Base-by-base conservation (phyloP, 2,113 vertebrate genomes). In the Blennius ocellaris region DNA sequence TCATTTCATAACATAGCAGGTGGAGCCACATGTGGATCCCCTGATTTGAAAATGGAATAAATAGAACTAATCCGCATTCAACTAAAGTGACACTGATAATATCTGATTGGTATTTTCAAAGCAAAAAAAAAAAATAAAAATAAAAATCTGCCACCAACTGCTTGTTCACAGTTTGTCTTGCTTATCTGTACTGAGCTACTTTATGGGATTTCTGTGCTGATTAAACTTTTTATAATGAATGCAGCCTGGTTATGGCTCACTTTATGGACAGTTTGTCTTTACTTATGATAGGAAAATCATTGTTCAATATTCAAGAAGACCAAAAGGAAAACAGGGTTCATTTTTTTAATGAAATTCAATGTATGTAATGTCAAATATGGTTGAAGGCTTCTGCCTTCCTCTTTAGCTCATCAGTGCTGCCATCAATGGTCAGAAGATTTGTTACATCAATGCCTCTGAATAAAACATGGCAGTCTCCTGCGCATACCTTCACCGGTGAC, bases 41-140 rank as follows among this genome's bases (percentile, higher is more conserved):
- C n/a, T 59, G 57, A 66, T 65, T 70, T 77, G 30, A 57, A 76
- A 69, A 61, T 38, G n/a, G 61, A 68, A 74, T 15, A 55, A 61
- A 61, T 3, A 52, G 9, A 69, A 41, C 65, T 17, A 67, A 70
- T 54, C 12, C 17, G 59, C 15, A 6, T 39, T 61, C 64, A 30
- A 30, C 15, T 44, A 11, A 48, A 76, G 47, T 8, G 15, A 53
- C 1, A n/a, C 15, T 49, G 48, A 71, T 58, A 15, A 59, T 37
- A 53, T 64, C 10, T 69, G 67, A 58, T 9, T 30, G 41, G 17
- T 39, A 39, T 65, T 73, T 73, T 74, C 48, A 60, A 78, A 52
- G 39, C 15, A 64, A 77, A 69, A 82, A 30, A 30, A 30, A 2
- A 30, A 30, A 30, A 64, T 70, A 69, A 82, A 30, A 30, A 30